Percentiles rank a stretch among this genome's conserved stretches.
These are phyloP conservation scores for Arctopsyche grandis DNA, from an alignment of 1,140 invertebrate species.

Conservation along the genomic window DNA sequence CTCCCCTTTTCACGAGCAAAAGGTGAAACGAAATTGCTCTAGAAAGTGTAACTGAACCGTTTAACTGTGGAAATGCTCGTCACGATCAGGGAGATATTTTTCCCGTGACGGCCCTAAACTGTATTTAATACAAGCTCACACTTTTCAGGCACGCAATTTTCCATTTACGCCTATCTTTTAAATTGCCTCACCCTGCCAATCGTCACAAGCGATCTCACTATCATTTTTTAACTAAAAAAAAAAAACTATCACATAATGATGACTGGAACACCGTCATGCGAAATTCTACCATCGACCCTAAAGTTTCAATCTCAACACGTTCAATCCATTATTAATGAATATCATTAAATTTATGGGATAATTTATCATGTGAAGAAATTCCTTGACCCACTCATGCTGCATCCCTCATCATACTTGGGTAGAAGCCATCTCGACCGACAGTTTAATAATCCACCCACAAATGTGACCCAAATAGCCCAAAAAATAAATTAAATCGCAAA, in stretches of 20 bases:
- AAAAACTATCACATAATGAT: not conserved
- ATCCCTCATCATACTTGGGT: not conserved
- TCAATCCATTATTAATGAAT: not conserved
- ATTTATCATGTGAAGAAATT: not conserved
- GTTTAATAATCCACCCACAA: not conserved
- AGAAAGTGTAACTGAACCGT: conserved; percentile 24
- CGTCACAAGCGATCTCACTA: not conserved
- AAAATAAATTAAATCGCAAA: no score
- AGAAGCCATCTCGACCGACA: not conserved
- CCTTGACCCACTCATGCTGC: not conserved
- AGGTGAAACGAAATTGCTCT: conserved; percentile 7
- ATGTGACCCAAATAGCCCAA: not conserved
- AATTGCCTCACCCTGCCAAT: conserved; percentile 3
- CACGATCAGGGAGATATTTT: conserved; percentile 29
- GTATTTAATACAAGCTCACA: conserved; percentile 23
- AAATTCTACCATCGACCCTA: not conserved
- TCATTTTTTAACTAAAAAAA: not conserved
- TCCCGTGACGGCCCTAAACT: conserved; percentile 20
- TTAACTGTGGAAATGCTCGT: conserved; percentile 34
- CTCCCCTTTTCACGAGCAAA: not conserved
- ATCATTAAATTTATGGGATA: no score
- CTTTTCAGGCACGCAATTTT: conserved; percentile 18
- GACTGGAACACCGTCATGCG: not conserved
- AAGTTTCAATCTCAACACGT: not conserved
- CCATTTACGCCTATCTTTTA: not conserved